Conservation (phyloP, 2,797 vertebrate genomes). For the Sebastes flavidus region DNA sequence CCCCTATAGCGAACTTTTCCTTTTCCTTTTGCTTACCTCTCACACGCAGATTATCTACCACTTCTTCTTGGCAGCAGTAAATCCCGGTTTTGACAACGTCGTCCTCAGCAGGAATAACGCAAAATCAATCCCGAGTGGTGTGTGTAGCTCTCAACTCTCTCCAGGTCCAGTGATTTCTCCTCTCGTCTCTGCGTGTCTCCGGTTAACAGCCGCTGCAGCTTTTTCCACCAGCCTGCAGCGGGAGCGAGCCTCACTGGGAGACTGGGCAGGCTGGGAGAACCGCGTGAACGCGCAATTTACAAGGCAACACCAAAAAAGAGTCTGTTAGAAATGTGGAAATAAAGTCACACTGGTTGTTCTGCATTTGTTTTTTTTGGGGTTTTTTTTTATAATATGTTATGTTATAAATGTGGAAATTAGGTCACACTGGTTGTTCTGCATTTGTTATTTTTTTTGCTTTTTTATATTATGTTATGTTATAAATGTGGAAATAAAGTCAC, state of each 20-base stretch:
- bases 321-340: neutral
- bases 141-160: slow-evolving; percentile 39
- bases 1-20: neutral
- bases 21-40: slow-evolving; percentile 44
- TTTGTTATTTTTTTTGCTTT: too few species aligned
- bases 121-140: slow-evolving; percentile 40
- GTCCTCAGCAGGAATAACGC: slow-evolving; percentile 18
- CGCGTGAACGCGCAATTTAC: slow-evolving; percentile 58
- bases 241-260: slow-evolving; percentile 66
- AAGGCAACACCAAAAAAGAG: neutral
- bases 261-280: slow-evolving; percentile 58
- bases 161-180: slow-evolving; percentile 38
- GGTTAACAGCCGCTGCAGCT: slow-evolving; percentile 71
- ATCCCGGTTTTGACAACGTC: slow-evolving; percentile 41
- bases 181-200: slow-evolving; percentile 68
- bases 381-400: too few species aligned
- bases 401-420: too few species aligned
- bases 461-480: too few species aligned
- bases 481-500: too few species aligned
- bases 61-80: slow-evolving; percentile 18
- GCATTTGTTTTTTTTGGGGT: neutral
- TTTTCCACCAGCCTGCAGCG: slow-evolving; percentile 62
- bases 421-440: too few species aligned
- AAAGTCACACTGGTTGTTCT: neutral
- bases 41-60: slow-evolving; percentile 7